Evolutionary conservation across 2,113 vertebrate genomes (phyloP).

Genomic region (Cairina moschata): DNA sequence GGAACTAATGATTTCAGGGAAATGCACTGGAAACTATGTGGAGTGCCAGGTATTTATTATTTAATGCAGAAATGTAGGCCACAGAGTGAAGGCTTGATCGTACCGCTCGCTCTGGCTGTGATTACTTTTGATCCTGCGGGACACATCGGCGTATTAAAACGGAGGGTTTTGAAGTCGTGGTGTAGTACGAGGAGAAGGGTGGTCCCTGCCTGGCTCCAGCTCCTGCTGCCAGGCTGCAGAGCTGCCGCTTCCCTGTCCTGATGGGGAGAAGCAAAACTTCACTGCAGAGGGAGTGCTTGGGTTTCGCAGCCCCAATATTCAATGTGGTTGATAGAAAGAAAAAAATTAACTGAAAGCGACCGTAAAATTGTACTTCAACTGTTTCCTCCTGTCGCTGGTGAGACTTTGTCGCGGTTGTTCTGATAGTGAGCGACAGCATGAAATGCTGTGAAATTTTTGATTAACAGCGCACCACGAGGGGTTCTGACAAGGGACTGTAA

Average conservation of each 20-base stretch:
- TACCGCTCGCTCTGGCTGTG: not conserved
- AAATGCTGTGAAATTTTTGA: not conserved
- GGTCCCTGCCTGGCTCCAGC: not conserved
- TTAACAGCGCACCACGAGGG: fast-evolving
- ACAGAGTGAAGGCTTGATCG: not conserved
- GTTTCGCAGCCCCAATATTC: not conserved
- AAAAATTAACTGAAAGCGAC: not conserved
- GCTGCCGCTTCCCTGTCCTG: not conserved
- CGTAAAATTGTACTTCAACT: fast-evolving
- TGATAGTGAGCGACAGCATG: not conserved
- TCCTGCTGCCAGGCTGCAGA: not conserved
- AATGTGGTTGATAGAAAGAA: not conserved
- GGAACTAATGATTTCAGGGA: conserved; percentile 37
- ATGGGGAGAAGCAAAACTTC: not conserved
- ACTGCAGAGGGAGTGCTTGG: fast-evolving
- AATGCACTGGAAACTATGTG: conserved; percentile 43
- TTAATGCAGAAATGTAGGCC: conserved; percentile 66
- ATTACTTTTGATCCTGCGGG: conserved; percentile 51
- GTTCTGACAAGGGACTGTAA: not conserved
- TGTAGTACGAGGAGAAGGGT: not conserved
- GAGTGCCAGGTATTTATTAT: conserved; percentile 66
- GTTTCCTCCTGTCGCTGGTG: not conserved
- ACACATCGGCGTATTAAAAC: not conserved
- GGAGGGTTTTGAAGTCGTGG: not conserved
- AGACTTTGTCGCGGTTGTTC: not conserved